Percentiles rank a stretch among this genome's conserved stretches.
phyloP scores from a whole-genome alignment of 2,113 vertebrate genomes.

The Setophaga coronata region DNA sequence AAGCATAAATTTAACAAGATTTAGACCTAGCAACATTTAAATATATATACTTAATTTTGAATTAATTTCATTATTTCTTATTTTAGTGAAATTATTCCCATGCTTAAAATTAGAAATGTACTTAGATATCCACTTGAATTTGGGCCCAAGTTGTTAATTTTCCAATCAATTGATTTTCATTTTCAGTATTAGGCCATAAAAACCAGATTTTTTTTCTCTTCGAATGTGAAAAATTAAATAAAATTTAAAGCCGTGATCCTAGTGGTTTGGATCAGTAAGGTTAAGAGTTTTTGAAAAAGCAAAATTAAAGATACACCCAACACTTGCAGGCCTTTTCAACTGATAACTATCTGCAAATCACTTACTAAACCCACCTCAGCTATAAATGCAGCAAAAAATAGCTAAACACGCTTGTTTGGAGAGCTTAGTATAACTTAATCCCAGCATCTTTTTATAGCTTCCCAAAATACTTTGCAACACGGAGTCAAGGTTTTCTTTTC shows the following conservation, averaged over 20 bases:
- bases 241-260: background rate
- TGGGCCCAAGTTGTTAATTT: background rate
- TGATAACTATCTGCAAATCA: background rate
- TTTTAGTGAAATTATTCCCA: background rate
- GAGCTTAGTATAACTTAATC: constrained; percentile 54
- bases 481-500: constrained; percentile 46
- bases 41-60: background rate
- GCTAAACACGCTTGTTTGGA: constrained; percentile 29
- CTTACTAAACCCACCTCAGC: background rate
- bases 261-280: background rate
- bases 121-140: background rate
- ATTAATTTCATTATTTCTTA: background rate
- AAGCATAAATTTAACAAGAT: background rate
- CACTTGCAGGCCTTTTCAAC: background rate
- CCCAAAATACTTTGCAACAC: background rate
- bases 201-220: background rate
- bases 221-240: background rate
- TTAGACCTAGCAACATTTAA: background rate
- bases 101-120: background rate
- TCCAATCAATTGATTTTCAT: background rate
- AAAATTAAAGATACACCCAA: background rate
- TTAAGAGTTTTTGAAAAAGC: background rate
- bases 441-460: background rate
- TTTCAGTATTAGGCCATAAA: background rate
- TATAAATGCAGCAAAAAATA: constrained; percentile 7